Evolutionary conservation across 2,888 invertebrate species (phyloP).

Genomic region (Orchesellides sinensis): DNA sequence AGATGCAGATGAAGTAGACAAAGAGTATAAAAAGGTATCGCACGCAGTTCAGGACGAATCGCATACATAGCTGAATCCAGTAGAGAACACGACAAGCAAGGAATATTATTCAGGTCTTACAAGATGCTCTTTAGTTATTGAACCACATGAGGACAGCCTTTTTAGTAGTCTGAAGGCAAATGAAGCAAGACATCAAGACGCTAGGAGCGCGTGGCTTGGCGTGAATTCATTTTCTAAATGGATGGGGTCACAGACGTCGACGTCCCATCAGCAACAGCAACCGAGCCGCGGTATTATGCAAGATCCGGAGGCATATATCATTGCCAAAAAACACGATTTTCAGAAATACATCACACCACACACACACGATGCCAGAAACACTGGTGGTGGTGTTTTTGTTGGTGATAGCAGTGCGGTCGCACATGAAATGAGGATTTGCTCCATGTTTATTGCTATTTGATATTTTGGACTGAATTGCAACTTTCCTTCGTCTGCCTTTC

Average conservation of each 20-base stretch:
- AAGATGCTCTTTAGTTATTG: conserved; percentile 31
- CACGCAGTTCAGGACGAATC: too few species aligned
- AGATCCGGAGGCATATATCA: conserved; percentile 39
- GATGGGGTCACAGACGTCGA: conserved; percentile 63
- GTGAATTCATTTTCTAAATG: conserved; percentile 67
- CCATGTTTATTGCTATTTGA: conserved; percentile 19
- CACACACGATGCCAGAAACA: conserved; percentile 17
- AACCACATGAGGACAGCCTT: conserved; percentile 54
- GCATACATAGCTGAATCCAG: conserved; percentile 5
- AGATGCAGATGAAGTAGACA: conserved; percentile 20
- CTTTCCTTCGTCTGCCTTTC: not conserved
- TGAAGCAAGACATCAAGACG: conserved; percentile 63
- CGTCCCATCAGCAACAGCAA: conserved; percentile 50
- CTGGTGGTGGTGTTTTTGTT: not conserved
- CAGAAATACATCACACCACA: too few species aligned
- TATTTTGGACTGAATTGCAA: conserved; percentile 18
- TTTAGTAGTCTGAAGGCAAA: conserved; percentile 42
- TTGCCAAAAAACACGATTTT: conserved; percentile 61
- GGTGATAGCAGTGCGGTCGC: conserved; percentile 22
- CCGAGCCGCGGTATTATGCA: conserved; percentile 31
- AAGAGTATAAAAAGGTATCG: not conserved
- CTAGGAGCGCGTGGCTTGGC: conserved; percentile 65
- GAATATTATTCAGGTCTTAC: not conserved
- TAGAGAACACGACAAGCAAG: conserved; percentile 18
- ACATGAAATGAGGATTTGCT: not conserved